Base-by-base conservation (phyloP, 92 coral and sea anemone species). In the Nematostella vectensis region DNA sequence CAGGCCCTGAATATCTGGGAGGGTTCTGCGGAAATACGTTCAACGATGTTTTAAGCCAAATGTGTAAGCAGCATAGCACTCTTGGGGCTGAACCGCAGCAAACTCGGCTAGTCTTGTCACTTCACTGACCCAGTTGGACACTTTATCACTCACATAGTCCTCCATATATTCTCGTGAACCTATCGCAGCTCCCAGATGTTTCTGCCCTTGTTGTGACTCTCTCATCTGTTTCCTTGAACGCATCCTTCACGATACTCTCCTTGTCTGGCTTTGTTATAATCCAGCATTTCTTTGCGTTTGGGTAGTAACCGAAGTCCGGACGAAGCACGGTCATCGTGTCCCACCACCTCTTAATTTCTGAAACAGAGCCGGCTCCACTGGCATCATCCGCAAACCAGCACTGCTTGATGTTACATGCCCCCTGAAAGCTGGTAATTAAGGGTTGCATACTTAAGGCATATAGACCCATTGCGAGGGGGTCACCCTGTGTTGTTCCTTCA, bases 321-420 rank as follows among this genome's bases (percentile, higher is more conserved):
- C 58, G 55, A 6, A 68, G 27, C 21, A 20, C 24, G 20, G n/a
- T 68, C 30, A 67, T 27, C 20, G 45, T 29, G 27, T 67, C 65
- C 56, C 73, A 67, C 68, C 73, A 67, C 27, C 2, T 54, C 73
- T 39, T 67, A 20, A 58, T 67, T 28, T 42, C 27, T 9, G 23
- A 1, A 0, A 13, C 10, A 66, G 50, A 30, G 6, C 65, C 53
- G 1, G 71, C 67, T 6, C 71, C 71, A 55, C 71, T 21, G 2
- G 71, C 53, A 37, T 65, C 71, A 39, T 65, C 71, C n/a, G 67
- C 67, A 23, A 52, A 65, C 67, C 67, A 65, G 63, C 71, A 55
- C 60, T 56, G 67, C 67, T 39, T 55, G 3, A 27, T 48, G 8
- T 19, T 31, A 19, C 27, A 51, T 36, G 52, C 67, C 30, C 3